phyloP scores from a whole-genome alignment of 2,888 invertebrate genomes.

The Apoderus coryli region DNA sequence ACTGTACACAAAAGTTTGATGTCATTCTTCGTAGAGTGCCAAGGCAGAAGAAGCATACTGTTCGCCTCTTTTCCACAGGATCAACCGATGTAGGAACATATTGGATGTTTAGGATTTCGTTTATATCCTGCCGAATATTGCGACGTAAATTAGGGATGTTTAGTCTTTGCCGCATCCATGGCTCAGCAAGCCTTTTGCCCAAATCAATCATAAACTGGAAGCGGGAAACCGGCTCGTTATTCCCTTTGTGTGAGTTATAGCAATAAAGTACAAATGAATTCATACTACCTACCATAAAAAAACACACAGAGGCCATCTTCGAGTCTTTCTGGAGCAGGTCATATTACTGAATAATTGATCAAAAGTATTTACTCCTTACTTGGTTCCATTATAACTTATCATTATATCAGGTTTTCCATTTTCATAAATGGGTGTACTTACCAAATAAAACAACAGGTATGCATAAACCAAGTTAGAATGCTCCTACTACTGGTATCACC shows the following conservation, averaged over 20 bases:
- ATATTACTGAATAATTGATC: constrained; percentile 11
- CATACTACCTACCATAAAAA: constrained; percentile 8
- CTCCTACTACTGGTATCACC: too few species aligned
- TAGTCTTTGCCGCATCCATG: constrained; percentile 10
- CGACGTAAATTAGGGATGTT: constrained; percentile 9
- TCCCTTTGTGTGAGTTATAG: constrained; percentile 6
- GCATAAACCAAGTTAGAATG: too few species aligned
- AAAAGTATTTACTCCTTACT: constrained; percentile 12
- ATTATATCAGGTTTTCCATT: constrained; percentile 11
- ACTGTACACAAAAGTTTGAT: constrained; percentile 9
- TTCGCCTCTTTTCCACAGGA: constrained; percentile 6
- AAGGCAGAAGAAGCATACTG: constrained; percentile 8
- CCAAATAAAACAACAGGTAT: too few species aligned
- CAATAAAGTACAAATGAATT: constrained; percentile 7
- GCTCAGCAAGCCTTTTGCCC: constrained; percentile 8
- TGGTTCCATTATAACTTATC: constrained; percentile 10
- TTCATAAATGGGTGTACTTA: too few species aligned
- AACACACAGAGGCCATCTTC: constrained; percentile 10
- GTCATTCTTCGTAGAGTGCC: constrained; percentile 7
- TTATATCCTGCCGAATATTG: constrained; percentile 10
- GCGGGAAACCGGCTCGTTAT: constrained; percentile 5
- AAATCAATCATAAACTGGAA: constrained; percentile 7
- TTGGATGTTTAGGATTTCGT: constrained; percentile 7
- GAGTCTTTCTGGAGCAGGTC: constrained; percentile 11
- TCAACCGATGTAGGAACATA: constrained; percentile 3